Percentiles rank a stretch among this genome's conserved stretches.
Evolutionary conservation across 1,140 invertebrate genomes (phyloP).

Genomic region (Archegozetes longisetosus): DNA sequence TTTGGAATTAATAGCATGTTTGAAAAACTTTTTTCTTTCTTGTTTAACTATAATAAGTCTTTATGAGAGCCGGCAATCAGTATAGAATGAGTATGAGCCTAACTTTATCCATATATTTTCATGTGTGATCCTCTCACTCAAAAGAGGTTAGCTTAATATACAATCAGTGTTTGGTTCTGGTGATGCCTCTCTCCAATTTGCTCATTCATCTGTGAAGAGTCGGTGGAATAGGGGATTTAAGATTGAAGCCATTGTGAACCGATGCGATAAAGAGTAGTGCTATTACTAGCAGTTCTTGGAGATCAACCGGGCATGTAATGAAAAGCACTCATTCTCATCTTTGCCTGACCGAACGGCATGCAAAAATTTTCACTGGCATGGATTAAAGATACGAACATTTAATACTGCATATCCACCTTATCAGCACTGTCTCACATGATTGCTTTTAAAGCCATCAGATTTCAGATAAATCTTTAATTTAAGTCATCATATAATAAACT

Average conservation of each 20-base stretch:
- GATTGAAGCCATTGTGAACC: not conserved
- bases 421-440: not conserved
- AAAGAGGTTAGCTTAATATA: not conserved
- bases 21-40: not conserved
- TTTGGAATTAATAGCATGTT: not conserved
- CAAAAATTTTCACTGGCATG: not conserved
- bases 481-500: not conserved
- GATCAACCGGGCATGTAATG: not conserved
- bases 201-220: not conserved
- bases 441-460: not conserved
- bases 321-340: not conserved
- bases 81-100: not conserved
- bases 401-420: not conserved
- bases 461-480: not conserved
- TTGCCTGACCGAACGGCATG: not conserved
- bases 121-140: not conserved
- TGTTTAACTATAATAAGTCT: not conserved
- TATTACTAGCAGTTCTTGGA: not conserved
- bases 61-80: no score
- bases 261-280: not conserved
- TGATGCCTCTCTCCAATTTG: not conserved
- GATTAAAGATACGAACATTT: not conserved
- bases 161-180: not conserved
- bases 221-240: not conserved
- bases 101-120: not conserved